Evolutionary conservation across 2,888 invertebrate species (phyloP).

Genomic region (Drosophila setosimentum): DNA sequence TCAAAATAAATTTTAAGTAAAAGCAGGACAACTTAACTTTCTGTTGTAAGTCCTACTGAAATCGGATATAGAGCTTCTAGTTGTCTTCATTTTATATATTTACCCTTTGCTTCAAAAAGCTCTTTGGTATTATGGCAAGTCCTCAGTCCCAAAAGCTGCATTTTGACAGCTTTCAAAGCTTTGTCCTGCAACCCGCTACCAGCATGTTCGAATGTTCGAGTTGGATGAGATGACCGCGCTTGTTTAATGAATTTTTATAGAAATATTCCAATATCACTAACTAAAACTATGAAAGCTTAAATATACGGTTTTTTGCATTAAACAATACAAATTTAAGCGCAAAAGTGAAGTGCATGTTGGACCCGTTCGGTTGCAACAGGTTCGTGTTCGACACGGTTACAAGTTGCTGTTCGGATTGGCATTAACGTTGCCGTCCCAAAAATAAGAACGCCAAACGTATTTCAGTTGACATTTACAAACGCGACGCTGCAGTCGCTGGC

Average conservation of each 20-base stretch:
- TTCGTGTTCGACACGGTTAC: conserved; percentile 20
- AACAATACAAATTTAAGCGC: not conserved
- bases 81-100: not conserved
- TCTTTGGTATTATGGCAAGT: not conserved
- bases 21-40: not conserved
- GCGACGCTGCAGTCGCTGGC: conserved; percentile 57
- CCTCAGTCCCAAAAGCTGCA: not conserved
- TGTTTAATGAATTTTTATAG: not conserved
- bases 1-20: not conserved
- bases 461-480: conserved; percentile 71
- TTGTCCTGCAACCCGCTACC: conserved; percentile 13
- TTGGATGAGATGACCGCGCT: not conserved
- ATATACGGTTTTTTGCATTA: not conserved
- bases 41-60: not conserved
- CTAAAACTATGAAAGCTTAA: not conserved
- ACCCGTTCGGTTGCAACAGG: conserved; percentile 15
- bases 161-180: conserved; percentile 15
- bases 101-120: not conserved
- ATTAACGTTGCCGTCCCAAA: conserved; percentile 18
- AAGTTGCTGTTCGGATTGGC: conserved; percentile 21
- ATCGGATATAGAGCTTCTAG: not conserved
- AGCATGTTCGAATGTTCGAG: conserved; percentile 1
- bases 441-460: conserved; percentile 10
- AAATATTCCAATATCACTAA: not conserved
- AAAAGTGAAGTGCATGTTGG: not conserved